phyloP scores from a whole-genome alignment of 2,113 vertebrate genomes.

The Pantherophis guttatus region DNA sequence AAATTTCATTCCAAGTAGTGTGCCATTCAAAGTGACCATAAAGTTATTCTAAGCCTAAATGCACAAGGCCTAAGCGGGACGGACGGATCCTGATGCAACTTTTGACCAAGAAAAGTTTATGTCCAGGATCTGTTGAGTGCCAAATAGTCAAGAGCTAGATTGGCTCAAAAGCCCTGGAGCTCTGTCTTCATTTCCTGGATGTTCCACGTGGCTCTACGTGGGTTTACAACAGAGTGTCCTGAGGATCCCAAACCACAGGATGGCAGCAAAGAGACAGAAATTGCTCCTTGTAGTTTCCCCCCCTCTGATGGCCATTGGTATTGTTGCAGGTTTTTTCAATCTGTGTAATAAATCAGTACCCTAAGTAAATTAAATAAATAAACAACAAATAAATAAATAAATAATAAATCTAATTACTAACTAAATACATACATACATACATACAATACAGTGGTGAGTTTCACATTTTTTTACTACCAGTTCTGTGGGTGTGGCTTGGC shows the following conservation, averaged over 20 bases:
- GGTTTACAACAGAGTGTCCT: background rate
- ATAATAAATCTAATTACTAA: too few species aligned
- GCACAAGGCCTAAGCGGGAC: background rate
- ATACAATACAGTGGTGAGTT: too few species aligned
- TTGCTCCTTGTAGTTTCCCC: background rate
- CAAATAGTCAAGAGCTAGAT: background rate
- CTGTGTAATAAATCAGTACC: too few species aligned
- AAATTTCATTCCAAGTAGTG: too few species aligned
- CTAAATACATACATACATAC: too few species aligned
- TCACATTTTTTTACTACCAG: too few species aligned
- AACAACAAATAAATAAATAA: too few species aligned
- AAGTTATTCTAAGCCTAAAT: too few species aligned
- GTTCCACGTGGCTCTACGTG: background rate
- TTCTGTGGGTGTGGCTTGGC: too few species aligned
- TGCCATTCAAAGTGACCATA: too few species aligned
- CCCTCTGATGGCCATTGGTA: background rate
- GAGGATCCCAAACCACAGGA: background rate
- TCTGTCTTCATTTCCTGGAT: background rate
- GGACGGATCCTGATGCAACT: background rate
- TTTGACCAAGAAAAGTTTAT: background rate
- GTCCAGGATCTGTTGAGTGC: background rate
- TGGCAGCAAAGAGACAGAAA: background rate
- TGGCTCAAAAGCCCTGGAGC: background rate
- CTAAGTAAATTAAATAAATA: too few species aligned
- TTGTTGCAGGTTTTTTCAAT: background rate